Base-by-base conservation (phyloP, 2,888 invertebrate species). In the Alviniconcha strummeri region DNA sequence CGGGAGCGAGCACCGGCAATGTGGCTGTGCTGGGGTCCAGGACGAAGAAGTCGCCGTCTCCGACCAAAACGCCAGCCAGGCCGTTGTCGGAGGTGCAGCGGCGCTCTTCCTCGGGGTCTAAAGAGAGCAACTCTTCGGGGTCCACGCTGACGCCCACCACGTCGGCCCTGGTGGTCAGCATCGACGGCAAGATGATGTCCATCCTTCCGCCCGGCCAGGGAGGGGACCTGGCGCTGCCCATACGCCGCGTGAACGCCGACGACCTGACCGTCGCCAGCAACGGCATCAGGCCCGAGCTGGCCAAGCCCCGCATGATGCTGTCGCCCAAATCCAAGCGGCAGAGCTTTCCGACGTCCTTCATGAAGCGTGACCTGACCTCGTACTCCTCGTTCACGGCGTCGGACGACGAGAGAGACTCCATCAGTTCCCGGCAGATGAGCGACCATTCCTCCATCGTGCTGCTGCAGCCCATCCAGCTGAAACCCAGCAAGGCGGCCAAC, bases 181-280 rank as follows among this genome's bases (percentile, higher is more conserved):
- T 92, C 76, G 91, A 92, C 84, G 92, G 91, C 4, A 90, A 90
- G 82, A 90, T 89, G 81, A 91, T 91, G 91, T 92, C 90, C 17
- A 85, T 91, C 54, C 86, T 91, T 0, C 90, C 90, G 4, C 76
- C 64, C 72, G 80, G 80, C 7, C 64, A 64, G 64, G 78, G 78
- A 36, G 82, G 82, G 15, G 82, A 82, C 11, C 67, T 36, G 54
- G 67, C 82, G n/a, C n/a, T 82, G 15, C 82, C 76, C n/a, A 54
- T 77, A 6, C 76, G 55, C 52, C 76, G 77, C 9, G 64, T 82
- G 13, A 76, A 82, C 71, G 82, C 82, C 7, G 82, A 82, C 7
- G 82, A 82, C 19, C 64, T 52, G n/a, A 69, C 19, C 13, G 36
- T 77, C 7, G 64, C 77, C 56, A 67, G 19, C 36, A 82, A 82